Percentiles rank a stretch among this genome's conserved stretches.
These are phyloP conservation scores for Eospalax fontanierii DNA, from an alignment of 2,797 vertebrate species.

Conservation along the genomic window DNA sequence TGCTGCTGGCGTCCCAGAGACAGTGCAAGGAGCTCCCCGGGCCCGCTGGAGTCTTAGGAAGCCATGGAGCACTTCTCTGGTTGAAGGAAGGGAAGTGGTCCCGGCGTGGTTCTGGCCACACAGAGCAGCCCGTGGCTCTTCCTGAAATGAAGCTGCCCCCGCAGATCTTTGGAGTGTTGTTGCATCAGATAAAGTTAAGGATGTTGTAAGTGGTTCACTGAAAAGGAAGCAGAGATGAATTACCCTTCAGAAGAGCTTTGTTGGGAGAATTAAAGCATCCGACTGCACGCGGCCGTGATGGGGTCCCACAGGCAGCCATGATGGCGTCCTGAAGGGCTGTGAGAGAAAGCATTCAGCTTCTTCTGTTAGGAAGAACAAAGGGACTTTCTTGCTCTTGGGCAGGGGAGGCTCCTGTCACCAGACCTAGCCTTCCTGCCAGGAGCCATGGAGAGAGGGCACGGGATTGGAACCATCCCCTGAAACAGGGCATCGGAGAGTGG, in stretches of 20 bases:
- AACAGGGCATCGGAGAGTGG: neutral
- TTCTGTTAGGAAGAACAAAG: neutral
- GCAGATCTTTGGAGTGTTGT: neutral
- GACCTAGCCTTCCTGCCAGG: too few species aligned
- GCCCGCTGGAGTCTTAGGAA: neutral
- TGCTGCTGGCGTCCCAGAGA: too few species aligned
- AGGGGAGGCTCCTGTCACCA: rapidly evolving
- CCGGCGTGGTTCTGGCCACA: neutral
- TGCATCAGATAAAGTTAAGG: neutral
- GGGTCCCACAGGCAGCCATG: neutral
- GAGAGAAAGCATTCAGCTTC: neutral
- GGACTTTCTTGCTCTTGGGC: neutral
- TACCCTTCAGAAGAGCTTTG: neutral
- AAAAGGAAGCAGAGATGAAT: neutral
- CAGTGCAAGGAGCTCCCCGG: too few species aligned
- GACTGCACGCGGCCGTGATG: neutral
- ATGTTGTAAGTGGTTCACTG: neutral
- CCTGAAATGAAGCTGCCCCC: neutral
- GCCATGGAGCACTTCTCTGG: rapidly evolving
- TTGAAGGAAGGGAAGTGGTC: neutral
- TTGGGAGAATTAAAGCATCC: neutral
- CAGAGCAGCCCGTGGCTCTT: neutral
- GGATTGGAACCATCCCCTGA: neutral
- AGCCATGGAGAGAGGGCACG: neutral
- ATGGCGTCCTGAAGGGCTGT: neutral